These are phyloP conservation scores for Catocala sponsa DNA, from an alignment of 2,888 invertebrate species.

Conservation along the genomic window DNA sequence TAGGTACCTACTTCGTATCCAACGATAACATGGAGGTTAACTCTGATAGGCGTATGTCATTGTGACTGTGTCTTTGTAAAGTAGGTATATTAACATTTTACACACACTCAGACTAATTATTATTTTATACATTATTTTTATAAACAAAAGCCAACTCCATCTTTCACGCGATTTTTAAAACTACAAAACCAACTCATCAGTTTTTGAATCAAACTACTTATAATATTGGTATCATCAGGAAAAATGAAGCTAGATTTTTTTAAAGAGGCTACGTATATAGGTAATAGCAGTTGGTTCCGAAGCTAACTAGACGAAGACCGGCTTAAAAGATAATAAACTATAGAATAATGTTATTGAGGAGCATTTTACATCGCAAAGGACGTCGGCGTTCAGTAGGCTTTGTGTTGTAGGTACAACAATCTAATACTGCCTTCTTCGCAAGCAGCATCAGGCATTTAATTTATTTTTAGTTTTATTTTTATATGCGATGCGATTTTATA, in stretches of 20 bases:
- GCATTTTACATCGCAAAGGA: conserved; percentile 15
- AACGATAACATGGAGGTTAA: conserved; percentile 32
- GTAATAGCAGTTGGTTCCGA: not conserved
- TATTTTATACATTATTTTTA: too few relatives aligned
- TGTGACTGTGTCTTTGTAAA: conserved; percentile 11
- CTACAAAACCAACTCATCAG: too few relatives aligned
- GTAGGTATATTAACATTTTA: not conserved
- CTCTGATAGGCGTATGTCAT: conserved; percentile 47
- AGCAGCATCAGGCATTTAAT: not conserved
- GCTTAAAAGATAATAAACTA: not conserved
- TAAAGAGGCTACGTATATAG: not conserved
- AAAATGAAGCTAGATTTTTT: too few relatives aligned
- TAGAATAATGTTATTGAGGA: conserved; percentile 9
- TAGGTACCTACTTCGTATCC: not conserved
- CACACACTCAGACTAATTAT: too few relatives aligned
- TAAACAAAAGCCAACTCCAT: too few relatives aligned
- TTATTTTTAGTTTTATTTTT: not conserved
- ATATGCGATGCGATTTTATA: conserved; percentile 10
- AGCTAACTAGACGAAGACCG: not conserved
- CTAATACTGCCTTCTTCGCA: not conserved
- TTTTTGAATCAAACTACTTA: too few relatives aligned
- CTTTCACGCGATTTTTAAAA: too few relatives aligned
- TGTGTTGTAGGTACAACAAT: not conserved
- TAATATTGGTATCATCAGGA: too few relatives aligned
- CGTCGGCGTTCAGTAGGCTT: conserved; percentile 1